Base-by-base conservation (phyloP, 2,113 vertebrate genomes). In the Pollimyrus isidori region DNA sequence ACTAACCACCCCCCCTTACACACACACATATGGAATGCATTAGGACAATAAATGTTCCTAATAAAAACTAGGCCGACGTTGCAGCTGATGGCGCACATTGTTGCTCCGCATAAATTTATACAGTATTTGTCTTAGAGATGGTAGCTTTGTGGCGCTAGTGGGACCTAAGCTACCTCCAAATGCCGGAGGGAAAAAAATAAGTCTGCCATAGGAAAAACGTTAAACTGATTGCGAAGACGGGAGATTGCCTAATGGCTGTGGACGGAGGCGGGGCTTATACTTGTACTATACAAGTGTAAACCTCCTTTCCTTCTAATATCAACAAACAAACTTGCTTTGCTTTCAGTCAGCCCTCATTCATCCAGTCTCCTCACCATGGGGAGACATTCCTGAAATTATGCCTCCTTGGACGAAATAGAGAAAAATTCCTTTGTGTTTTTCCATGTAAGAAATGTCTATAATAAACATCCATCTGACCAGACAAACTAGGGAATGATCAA, bases 61-160 rank as follows among this genome's bases (percentile, higher is more conserved):
- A 86, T 86, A 50, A 86, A 86, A 86, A 50, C 83, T 50, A 48
- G 83, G 83, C 83, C 11, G 45, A 86, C 3, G 46, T 86, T 46
- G 23, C 83, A 86, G 83, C 21, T 86, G 83, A 86, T 50, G 48
- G 45, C 26, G 83, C 83, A 48, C 83, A 86, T 86, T 50, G 83
- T 50, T 50, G 83, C 83, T 26, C 83, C 10, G 48, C 23, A 86
- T 49, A 86, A 86, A 49, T 49, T 86, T 48, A 86, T 86, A 26
- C 83, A 86, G 30, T 86, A 86, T 49, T 86, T 86, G 48, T 86
- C 83, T 80, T 80, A 80, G 73, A 86, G 48, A 86, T 23, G 83
- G 45, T 48, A 23, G 83, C 83, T 48, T 84, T 46, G 21, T 23
- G 39, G 82, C 2, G 3, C 48, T 49, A 30, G n/a, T 30, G 45